These are phyloP conservation scores for Ophonus ardosiacus DNA, from an alignment of 2,888 invertebrate species.

Conservation along the genomic window DNA sequence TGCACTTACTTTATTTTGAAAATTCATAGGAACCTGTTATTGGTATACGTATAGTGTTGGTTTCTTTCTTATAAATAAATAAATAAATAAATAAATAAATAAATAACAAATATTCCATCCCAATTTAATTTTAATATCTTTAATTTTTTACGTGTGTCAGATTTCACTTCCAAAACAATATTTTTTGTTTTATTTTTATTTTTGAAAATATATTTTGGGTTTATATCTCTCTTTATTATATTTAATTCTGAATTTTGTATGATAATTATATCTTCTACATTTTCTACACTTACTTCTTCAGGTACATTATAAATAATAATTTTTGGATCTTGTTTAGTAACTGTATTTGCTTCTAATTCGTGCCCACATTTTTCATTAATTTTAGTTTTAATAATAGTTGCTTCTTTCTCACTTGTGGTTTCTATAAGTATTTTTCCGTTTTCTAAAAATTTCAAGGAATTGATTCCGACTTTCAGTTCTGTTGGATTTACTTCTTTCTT, in stretches of 20 bases:
- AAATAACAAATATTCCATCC: no score
- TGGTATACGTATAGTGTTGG: no score
- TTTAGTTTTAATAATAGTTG: not conserved
- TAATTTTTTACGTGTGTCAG: not conserved
- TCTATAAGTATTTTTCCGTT: not conserved
- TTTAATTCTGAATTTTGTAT: not conserved
- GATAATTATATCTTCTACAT: not conserved
- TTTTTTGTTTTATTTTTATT: constrained; percentile 52
- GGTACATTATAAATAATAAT: not conserved
- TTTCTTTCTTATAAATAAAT: no score
- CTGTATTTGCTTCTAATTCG: not conserved
- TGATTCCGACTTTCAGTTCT: not conserved
- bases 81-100: no score
- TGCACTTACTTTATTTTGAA: no score
- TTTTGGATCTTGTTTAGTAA: not conserved
- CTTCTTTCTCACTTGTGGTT: not conserved
- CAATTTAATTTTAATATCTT: not conserved
- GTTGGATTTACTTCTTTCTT: not conserved
- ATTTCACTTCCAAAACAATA: not conserved
- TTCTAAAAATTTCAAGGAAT: not conserved
- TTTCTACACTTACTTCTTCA: not conserved
- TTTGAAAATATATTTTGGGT: not conserved
- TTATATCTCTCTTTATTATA: not conserved
- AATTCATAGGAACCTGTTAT: no score
- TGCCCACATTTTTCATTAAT: not conserved